Conservation (phyloP, 1,140 invertebrate species). For the Cherax quadricarinatus region DNA sequence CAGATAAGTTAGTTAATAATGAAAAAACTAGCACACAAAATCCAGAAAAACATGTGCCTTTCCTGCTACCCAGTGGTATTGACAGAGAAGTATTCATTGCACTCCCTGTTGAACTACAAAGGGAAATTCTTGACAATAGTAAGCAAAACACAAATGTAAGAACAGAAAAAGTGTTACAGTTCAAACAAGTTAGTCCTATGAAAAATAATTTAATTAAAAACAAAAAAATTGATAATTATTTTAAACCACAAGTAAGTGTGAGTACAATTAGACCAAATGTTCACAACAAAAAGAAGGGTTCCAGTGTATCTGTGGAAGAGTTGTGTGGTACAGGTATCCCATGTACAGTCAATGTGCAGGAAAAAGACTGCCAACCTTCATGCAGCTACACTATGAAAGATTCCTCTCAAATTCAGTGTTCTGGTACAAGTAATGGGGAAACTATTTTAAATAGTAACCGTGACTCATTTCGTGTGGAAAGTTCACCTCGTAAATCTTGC, state of each 20-base stretch:
- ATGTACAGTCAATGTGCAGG: not conserved
- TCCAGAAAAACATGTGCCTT: conserved; percentile 76
- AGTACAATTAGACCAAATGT: not conserved
- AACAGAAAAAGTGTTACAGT: not conserved
- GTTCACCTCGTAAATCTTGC: not conserved
- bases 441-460: too few relatives aligned
- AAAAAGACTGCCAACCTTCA: not conserved
- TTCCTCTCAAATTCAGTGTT: not conserved
- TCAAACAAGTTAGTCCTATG: not conserved
- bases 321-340: not conserved
- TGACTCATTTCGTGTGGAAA: not conserved
- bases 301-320: not conserved
- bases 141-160: not conserved
- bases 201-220: not conserved
- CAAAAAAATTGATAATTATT: conserved; percentile 23
- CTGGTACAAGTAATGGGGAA: not conserved
- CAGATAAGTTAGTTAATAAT: not conserved
- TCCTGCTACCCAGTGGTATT: conserved; percentile 71
- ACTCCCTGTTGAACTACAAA: conserved; percentile 73
- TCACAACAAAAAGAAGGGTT: not conserved
- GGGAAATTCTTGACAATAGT: conserved; percentile 66
- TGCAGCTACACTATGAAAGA: not conserved
- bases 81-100: conserved; percentile 73
- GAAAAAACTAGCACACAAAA: conserved; percentile 73
- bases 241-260: not conserved